These are phyloP conservation scores for Periophthalmodon schlosseri DNA, from an alignment of 2,113 vertebrate genomes.

Conservation along the genomic window DNA sequence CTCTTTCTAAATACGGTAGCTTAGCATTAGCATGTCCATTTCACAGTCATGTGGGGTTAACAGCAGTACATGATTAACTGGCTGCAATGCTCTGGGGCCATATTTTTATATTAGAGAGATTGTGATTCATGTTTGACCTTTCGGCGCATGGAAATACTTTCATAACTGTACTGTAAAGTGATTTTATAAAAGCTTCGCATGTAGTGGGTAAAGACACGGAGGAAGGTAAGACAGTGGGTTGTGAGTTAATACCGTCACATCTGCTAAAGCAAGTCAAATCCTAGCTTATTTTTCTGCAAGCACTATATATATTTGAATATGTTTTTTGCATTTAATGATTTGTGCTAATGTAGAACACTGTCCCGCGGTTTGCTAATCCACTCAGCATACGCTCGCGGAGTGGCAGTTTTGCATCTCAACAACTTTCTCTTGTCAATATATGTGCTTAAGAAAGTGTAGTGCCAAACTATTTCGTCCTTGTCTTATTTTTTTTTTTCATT, in stretches of 20 bases:
- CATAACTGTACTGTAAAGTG: slow-evolving; percentile 25
- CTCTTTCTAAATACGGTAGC: slow-evolving; percentile 25
- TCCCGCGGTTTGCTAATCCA: slow-evolving; percentile 28
- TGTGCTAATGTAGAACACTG: slow-evolving; percentile 21
- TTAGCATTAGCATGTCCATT: slow-evolving; percentile 16
- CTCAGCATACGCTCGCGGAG: slow-evolving; percentile 3
- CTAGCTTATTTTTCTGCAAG: slow-evolving; percentile 19
- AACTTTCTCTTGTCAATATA: not conserved
- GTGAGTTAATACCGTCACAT: slow-evolving; percentile 35
- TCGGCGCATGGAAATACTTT: slow-evolving; percentile 38
- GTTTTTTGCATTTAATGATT: slow-evolving; percentile 31
- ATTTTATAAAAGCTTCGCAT: slow-evolving; percentile 37
- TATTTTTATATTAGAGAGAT: slow-evolving; percentile 57
- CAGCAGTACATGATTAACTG: slow-evolving; percentile 41
- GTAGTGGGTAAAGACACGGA: slow-evolving; percentile 42
- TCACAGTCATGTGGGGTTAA: slow-evolving; percentile 14
- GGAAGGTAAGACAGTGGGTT: not conserved
- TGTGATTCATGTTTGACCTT: slow-evolving; percentile 66
- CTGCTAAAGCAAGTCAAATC: slow-evolving; percentile 33
- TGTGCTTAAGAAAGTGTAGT: not conserved
- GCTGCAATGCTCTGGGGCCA: slow-evolving; percentile 48
- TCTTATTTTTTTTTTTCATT: not conserved
- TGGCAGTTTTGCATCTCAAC: not conserved
- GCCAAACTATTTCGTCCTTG: not conserved
- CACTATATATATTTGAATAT: slow-evolving; percentile 24